A percentile compares a stretch with the other conserved stretches of the same genome.
These are phyloP conservation scores for Lepus americanus DNA, from an alignment of 2,113 vertebrate species.

Conservation along the genomic window DNA sequence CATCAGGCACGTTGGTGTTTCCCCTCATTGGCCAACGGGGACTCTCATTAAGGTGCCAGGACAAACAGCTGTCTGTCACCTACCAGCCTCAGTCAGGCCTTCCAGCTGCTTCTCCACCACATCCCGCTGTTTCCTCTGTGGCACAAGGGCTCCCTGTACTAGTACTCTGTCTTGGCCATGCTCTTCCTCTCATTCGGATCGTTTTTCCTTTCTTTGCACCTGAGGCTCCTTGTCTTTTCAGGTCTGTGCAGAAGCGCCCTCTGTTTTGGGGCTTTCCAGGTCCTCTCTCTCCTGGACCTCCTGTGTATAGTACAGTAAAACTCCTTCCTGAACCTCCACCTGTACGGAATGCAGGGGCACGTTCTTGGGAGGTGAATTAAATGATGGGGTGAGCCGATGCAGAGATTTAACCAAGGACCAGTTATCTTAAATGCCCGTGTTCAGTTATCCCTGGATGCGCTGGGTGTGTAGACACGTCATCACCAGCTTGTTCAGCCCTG, in stretches of 20 bases:
- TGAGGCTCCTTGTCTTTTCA: background rate
- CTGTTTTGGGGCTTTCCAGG: background rate
- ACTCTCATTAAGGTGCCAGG: background rate
- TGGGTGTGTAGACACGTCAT: fast-evolving
- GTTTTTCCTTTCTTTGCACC: background rate
- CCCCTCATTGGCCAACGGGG: background rate
- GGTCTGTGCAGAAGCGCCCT: background rate
- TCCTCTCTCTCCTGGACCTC: background rate
- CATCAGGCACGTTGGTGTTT: background rate
- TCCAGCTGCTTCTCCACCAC: background rate
- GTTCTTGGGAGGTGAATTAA: background rate
- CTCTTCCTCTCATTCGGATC: background rate
- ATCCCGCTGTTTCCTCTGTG: background rate
- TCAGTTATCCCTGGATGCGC: fast-evolving
- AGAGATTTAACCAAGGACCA: background rate
- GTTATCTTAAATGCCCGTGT: background rate
- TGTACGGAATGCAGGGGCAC: background rate
- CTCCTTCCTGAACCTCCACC: background rate
- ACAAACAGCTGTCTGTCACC: background rate
- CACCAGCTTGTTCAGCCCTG: background rate
- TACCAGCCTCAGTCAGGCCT: background rate
- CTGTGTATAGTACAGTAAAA: background rate
- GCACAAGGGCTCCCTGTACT: background rate
- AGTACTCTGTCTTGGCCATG: background rate
- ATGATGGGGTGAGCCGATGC: too few relatives aligned